Percentiles rank a stretch among this genome's conserved stretches.
phyloP scores from a whole-genome alignment of 2,797 vertebrate species.

The Characodon lateralis region DNA sequence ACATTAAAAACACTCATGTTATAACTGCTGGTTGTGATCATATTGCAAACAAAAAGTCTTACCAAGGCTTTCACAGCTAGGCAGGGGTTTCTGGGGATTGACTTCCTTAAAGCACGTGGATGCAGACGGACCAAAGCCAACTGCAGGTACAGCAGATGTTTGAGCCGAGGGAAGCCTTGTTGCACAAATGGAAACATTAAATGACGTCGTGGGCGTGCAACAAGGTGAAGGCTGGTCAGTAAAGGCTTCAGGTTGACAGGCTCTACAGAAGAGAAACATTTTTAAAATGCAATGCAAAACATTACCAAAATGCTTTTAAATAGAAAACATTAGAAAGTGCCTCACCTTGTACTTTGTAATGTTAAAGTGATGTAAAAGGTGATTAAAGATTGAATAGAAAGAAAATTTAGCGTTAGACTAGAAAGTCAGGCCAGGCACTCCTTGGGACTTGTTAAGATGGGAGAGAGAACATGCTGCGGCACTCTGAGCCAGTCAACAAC shows the following conservation, averaged over 20 bases:
- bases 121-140: slow-evolving; percentile 24
- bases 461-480: slow-evolving; percentile 62
- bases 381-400: slow-evolving; percentile 38
- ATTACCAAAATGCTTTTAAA: background rate
- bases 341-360: slow-evolving; percentile 62
- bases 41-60: slow-evolving; percentile 25
- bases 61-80: slow-evolving; percentile 37
- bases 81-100: slow-evolving; percentile 28
- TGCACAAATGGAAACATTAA: slow-evolving; percentile 15
- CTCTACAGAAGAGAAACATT: slow-evolving; percentile 29
- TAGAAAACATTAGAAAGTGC: slow-evolving; percentile 11
- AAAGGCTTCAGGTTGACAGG: slow-evolving; percentile 21
- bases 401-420: slow-evolving; percentile 39
- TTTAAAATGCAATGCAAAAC: background rate
- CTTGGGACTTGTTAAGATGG: slow-evolving; percentile 61
- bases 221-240: slow-evolving; percentile 18
- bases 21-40: background rate
- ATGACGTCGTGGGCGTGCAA: slow-evolving; percentile 18
- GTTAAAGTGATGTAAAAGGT: slow-evolving; percentile 17
- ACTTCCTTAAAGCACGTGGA: slow-evolving; percentile 19
- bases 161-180: slow-evolving; percentile 30
- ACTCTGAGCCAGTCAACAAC: slow-evolving; percentile 67
- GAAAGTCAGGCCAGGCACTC: slow-evolving; percentile 65
- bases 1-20: slow-evolving; percentile 12
- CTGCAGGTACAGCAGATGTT: slow-evolving; percentile 18